Conservation (phyloP, 2,888 invertebrate species). For the Choristoneura rosaceana region DNA sequence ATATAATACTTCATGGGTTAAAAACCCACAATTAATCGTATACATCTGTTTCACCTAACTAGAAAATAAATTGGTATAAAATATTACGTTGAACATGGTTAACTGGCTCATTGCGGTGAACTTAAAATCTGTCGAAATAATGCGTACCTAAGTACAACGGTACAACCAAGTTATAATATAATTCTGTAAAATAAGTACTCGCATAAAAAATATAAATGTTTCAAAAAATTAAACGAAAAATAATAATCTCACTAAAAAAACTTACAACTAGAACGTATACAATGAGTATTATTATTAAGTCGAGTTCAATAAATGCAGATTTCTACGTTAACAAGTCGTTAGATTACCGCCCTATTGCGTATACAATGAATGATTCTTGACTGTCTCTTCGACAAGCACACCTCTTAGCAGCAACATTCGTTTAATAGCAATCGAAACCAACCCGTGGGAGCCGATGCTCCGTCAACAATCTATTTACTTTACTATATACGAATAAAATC, state of each 20-base stretch:
- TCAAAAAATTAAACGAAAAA: constrained; percentile 62
- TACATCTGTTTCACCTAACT: constrained; percentile 70
- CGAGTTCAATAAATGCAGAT: constrained; percentile 80
- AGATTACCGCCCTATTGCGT: constrained; percentile 73
- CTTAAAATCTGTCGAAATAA: constrained; percentile 48
- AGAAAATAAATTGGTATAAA: constrained; percentile 54
- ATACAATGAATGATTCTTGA: constrained; percentile 76
- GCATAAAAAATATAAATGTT: constrained; percentile 46
- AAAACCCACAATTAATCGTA: constrained; percentile 71
- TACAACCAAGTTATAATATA: constrained; percentile 33
- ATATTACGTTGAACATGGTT: constrained; percentile 58
- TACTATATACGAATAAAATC: constrained; percentile 80
- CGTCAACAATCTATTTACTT: constrained; percentile 68
- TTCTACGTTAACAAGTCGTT: constrained; percentile 74
- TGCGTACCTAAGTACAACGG: constrained; percentile 28
- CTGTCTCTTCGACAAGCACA: constrained; percentile 58
- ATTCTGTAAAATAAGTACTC: constrained; percentile 46
- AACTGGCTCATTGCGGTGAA: constrained; percentile 58
- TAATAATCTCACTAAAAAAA: constrained; percentile 79
- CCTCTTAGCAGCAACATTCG: constrained; percentile 66
- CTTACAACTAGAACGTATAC: constrained; percentile 81
- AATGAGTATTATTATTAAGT: constrained; percentile 82
- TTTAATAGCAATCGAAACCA: constrained; percentile 70
- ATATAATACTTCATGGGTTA: constrained; percentile 81
- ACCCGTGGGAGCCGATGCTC: constrained; percentile 58